phyloP scores from a whole-genome alignment of 2,113 vertebrate species.

The Rhinichthys klamathensis region DNA sequence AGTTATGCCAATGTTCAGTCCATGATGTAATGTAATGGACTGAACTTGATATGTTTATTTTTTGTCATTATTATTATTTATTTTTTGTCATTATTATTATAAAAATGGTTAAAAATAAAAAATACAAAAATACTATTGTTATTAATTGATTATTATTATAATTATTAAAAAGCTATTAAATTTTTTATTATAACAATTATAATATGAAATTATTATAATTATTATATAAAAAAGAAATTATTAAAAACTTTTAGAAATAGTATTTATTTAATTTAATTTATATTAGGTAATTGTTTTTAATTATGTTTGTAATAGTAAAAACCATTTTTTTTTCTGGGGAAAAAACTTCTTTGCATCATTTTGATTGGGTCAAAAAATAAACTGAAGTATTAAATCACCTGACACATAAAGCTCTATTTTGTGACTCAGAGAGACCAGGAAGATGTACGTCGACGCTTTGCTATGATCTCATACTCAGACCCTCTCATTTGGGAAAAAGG shows the following conservation, averaged over 20 bases:
- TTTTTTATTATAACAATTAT: background rate
- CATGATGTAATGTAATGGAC: background rate
- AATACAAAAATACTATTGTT: background rate
- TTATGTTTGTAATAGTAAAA: too few relatives aligned
- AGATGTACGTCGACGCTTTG: conserved; percentile 83
- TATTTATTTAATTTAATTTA: too few relatives aligned
- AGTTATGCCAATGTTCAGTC: background rate
- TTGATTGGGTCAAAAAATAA: background rate
- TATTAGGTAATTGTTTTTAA: too few relatives aligned
- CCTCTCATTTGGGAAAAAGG: conserved; percentile 71
- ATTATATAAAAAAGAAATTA: background rate
- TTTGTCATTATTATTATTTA: background rate
- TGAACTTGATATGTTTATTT: background rate
- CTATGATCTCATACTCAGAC: conserved; percentile 82
- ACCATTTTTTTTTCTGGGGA: background rate
- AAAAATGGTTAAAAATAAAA: background rate
- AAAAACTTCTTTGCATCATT: background rate
- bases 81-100: too few relatives aligned
- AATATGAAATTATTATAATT: background rate
- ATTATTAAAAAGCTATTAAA: background rate
- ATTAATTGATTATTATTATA: background rate
- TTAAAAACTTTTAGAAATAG: background rate
- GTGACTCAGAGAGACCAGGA: conserved; percentile 84
- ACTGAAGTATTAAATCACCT: background rate
- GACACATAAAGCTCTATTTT: background rate